Evolutionary conservation across 2,888 invertebrate genomes (phyloP), one percentile per base, ranked within the genome.

Genomic region (Cetonia aurata): DNA sequence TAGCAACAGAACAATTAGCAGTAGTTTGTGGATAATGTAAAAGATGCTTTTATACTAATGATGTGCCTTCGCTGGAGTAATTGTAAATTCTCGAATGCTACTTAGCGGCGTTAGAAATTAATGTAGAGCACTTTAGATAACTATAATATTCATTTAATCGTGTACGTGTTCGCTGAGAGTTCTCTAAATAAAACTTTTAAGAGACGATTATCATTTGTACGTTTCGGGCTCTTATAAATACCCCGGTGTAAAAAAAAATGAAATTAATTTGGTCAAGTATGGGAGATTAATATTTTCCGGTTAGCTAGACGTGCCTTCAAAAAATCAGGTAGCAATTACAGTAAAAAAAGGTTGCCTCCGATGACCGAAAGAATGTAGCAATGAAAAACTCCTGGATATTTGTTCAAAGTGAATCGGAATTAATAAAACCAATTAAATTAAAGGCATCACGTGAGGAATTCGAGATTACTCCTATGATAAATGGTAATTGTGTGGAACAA

Each of bases 401-500:
- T 66, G 68, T 65, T 71, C 62, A 50, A 62, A 67, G 65, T 57
- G 68, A 71, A 68, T 71, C 56, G 68, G 62, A 68, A 71, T 71
- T 71, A 71, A 71, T 71, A 71, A 71, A 71, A 72, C 73, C 71
- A 74, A 74, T 74, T 74, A 72, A 72, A 72, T 71, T 67, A 74
- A 72, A 73, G 62, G 69, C 67, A 72, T 67, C 67, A 62, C 67
- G 67, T 57, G 59, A 72, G 53, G 73, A 70, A 72, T 73, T 57
- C 65, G 33, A 72, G 72, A 72, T 72, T 72, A 69, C 69, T 67
- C 66, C 66, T 66, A 69, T 75, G 73, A 75, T 75, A 69, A 71
- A 75, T 73, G 75, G 66, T 75, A 73, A 75, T 75, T 73, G 73
- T 72, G 60, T 66, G 55, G 71, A 72, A 73, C 73, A 75, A 75